Conservation (phyloP, 2,797 vertebrate species). For the Phyllotis vaccarum region DNA sequence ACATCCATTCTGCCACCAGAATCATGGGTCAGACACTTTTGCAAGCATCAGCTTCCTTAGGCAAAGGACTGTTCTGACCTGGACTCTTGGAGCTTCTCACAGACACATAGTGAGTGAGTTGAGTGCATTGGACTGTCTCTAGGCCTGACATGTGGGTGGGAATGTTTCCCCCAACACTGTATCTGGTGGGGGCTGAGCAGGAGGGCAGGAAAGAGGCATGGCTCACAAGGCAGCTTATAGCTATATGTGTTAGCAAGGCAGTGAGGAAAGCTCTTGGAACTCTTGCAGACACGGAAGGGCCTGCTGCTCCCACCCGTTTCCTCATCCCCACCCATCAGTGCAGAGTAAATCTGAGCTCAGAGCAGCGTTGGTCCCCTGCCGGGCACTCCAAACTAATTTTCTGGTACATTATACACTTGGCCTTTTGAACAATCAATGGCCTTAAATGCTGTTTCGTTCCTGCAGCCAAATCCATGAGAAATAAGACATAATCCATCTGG, state of each 20-base stretch:
- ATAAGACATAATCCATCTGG: conserved; percentile 83
- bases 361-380: conserved; percentile 76
- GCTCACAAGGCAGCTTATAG: not conserved
- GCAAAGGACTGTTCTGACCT: not conserved
- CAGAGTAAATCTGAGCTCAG: conserved; percentile 67
- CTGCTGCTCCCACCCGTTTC: fast-evolving
- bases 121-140: not conserved
- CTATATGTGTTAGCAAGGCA: not conserved
- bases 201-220: not conserved
- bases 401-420: conserved; percentile 87
- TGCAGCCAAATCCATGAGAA: conserved; percentile 85
- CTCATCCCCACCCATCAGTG: conserved; percentile 33
- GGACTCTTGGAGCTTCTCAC: not conserved
- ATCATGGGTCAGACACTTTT: too few relatives aligned
- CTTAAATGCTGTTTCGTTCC: conserved; percentile 85
- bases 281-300: not conserved
- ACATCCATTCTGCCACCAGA: not conserved
- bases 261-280: not conserved
- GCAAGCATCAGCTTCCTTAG: not conserved
- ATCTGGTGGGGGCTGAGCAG: not conserved
- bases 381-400: conserved; percentile 88
- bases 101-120: not conserved
- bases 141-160: too few relatives aligned
- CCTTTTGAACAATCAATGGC: conserved; percentile 85
- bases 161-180: not conserved